Evolutionary conservation across 1,140 invertebrate species (phyloP), one percentile per base, ranked within the genome.

Genomic region (Drosophila kohkoa): DNA sequence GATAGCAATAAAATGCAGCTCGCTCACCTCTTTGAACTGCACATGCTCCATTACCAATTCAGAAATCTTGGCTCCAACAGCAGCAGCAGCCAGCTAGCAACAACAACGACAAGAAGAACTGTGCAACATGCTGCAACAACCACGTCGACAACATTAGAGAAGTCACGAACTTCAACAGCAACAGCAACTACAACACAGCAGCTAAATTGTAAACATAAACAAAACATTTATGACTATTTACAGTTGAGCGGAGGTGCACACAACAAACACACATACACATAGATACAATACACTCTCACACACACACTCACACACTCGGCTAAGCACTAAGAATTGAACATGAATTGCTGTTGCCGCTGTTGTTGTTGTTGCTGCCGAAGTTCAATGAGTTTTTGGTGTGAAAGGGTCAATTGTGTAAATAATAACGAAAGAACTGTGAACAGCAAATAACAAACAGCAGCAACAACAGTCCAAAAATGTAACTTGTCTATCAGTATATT

Each of bases 181-280:
- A 60, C 32, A 58, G 62, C 74, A 73, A 76, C 72, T 57, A 71
- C 68, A 73, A 72, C 74, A 72, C 74, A 89, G 83, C 85, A 81
- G 85, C 83, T 80, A 88, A 82, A 88, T 85, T 89, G 85, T 89
- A 89, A 88, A 89, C 85, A 87, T 87, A 88, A 88, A 88, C 85
- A 88, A 88, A 88, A 88, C 85, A 89, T 88, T 88, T 88, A 88
- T 88, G 85, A 88, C 85, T 88, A 89, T 88, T 88, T 88, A 88
- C 85, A 89, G 85, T 88, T 88, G 74, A 80, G 77, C 80, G 62
- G 64, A 88, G 77, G 67, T 75, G 25, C 48, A 46, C 68, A 65
- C 45, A 62, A 59, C 62, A 72, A 16, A 68, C 20, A 74, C 79
- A 70, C 54, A 70, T 10, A 2, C 11, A 60, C 55, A 64, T 30